Conservation (phyloP, 2,888 invertebrate genomes). For the Stomorhina lunata region DNA sequence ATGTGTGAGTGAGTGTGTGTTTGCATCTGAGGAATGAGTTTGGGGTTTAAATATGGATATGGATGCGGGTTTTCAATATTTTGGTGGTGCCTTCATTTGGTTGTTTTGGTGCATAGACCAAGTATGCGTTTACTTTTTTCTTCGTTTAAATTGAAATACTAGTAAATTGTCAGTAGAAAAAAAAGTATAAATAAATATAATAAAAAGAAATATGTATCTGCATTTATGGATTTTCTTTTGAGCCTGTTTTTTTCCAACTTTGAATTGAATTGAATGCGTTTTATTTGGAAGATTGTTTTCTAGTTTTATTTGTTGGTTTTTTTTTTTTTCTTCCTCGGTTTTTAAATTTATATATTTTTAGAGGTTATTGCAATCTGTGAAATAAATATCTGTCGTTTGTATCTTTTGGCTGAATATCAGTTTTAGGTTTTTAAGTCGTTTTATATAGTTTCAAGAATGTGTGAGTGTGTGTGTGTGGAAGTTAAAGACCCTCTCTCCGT, state of each 20-base stretch:
- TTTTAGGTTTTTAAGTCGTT: constrained; percentile 33
- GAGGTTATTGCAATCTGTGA: constrained; percentile 61
- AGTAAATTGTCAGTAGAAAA: constrained; percentile 18
- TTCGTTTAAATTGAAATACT: constrained; percentile 42
- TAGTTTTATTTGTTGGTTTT: neutral
- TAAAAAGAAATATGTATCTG: constrained; percentile 45
- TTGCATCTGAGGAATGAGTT: constrained; percentile 23
- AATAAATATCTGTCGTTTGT: constrained; percentile 55
- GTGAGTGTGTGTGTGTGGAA: neutral
- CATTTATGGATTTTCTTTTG: constrained; percentile 60
- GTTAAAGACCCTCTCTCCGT: neutral
- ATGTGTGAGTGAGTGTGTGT: neutral
- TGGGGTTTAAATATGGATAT: constrained; percentile 52
- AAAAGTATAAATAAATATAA: constrained; percentile 5
- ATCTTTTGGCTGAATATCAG: constrained; percentile 53
- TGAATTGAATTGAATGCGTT: constrained; percentile 44
- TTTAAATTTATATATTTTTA: constrained; percentile 31
- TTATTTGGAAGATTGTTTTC: neutral
- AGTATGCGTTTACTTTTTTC: constrained; percentile 46
- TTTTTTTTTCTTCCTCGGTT: constrained; percentile 2
- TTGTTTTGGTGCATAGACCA: constrained; percentile 21
- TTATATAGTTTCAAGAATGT: neutral
- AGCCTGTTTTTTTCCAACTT: constrained; percentile 57
- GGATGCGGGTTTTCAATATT: constrained; percentile 52
- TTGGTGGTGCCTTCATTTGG: constrained; percentile 26